These are phyloP conservation scores for Limonius californicus DNA, from an alignment of 1,140 invertebrate genomes.

Conservation along the genomic window DNA sequence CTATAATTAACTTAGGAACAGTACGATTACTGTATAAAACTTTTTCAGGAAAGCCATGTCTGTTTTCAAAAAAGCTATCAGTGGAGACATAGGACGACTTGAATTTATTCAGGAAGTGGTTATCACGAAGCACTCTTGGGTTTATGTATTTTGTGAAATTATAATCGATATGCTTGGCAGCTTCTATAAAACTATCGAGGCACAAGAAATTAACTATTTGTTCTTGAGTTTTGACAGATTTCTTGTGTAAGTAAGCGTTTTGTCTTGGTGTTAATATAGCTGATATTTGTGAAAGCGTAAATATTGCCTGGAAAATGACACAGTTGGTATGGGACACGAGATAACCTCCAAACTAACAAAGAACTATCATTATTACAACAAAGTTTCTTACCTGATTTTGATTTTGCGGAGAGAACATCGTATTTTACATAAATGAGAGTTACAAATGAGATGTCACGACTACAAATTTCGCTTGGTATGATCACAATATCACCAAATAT, in stretches of 20 bases:
- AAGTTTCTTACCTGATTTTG: constrained; percentile 47
- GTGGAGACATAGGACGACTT: constrained; percentile 42
- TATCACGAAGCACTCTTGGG: constrained; percentile 31
- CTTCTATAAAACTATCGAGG: constrained; percentile 43
- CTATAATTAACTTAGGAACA: constrained; percentile 36
- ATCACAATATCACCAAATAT: neutral
- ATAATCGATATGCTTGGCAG: constrained; percentile 41
- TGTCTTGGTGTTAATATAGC: constrained; percentile 42
- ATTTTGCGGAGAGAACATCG: constrained; percentile 46
- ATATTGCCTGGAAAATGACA: constrained; percentile 37
- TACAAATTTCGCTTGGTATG: neutral
- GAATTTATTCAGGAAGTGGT: constrained; percentile 39
- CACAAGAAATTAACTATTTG: constrained; percentile 33
- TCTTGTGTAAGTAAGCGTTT: constrained; percentile 42
- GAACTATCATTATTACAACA: constrained; percentile 9
- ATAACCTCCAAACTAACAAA: constrained; percentile 7
- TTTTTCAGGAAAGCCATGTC: constrained; percentile 40
- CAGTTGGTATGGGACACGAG: neutral
- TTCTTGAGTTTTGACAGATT: constrained; percentile 22
- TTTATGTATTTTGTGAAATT: constrained; percentile 41
- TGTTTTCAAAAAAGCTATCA: constrained; percentile 45
- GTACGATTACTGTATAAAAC: constrained; percentile 25
- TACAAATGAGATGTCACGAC: neutral
- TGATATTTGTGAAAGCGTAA: constrained; percentile 42
- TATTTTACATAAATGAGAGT: constrained; percentile 26